Conservation (phyloP, 2,888 invertebrate genomes). For the Melangyna quadrimaculata region DNA sequence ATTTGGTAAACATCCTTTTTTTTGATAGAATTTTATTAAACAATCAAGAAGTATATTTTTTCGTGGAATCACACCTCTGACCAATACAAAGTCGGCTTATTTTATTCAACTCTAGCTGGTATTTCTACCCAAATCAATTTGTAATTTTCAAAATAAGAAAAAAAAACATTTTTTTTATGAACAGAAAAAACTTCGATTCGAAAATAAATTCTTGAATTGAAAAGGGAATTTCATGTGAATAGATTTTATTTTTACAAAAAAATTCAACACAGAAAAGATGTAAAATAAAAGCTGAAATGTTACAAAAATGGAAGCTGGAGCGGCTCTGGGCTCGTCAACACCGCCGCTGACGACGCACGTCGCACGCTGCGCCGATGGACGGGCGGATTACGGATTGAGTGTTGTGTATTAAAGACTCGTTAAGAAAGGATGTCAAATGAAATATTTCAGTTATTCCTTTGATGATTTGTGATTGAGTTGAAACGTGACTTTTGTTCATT, state of each 20-base stretch:
- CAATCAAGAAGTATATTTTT: neutral
- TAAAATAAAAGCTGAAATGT: slow-evolving; percentile 20
- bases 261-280: slow-evolving; percentile 32
- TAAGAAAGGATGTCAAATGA: slow-evolving; percentile 65
- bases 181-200: slow-evolving; percentile 10
- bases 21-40: slow-evolving; percentile 20
- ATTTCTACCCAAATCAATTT: slow-evolving; percentile 49
- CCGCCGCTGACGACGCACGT: too few relatives aligned
- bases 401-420: slow-evolving; percentile 59
- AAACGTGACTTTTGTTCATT: slow-evolving; percentile 70
- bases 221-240: slow-evolving; percentile 15
- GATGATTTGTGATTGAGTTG: slow-evolving; percentile 70
- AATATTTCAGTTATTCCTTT: slow-evolving; percentile 66
- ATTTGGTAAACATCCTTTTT: slow-evolving; percentile 63
- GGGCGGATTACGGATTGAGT: neutral
- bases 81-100: slow-evolving; percentile 27
- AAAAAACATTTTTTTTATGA: neutral
- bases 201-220: slow-evolving; percentile 32
- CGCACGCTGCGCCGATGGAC: too few relatives aligned
- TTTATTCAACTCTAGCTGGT: slow-evolving; percentile 1
- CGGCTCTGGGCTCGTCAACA: too few relatives aligned
- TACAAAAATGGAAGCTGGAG: slow-evolving; percentile 7
- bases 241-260: slow-evolving; percentile 41
- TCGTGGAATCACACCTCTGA: slow-evolving; percentile 55
- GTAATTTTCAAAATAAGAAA: slow-evolving; percentile 31